These are phyloP conservation scores for Lasioglossum calceatum DNA, from an alignment of 2,888 invertebrate species.

Conservation along the genomic window DNA sequence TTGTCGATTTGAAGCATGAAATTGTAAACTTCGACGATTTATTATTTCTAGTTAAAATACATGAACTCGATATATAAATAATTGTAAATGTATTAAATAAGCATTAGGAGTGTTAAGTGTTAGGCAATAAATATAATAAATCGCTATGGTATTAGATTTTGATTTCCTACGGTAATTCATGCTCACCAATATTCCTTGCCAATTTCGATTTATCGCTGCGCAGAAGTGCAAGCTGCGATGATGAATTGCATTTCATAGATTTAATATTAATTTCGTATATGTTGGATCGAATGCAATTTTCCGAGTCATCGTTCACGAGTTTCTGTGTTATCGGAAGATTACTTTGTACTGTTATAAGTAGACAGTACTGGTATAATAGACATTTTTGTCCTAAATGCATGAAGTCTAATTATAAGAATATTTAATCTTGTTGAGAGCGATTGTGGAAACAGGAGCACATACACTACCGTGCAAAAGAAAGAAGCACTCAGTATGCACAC, in stretches of 20 bases:
- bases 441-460: not conserved
- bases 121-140: not conserved
- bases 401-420: too few species aligned
- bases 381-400: too few species aligned
- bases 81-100: not conserved
- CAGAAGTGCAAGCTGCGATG: not conserved
- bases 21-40: not conserved
- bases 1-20: not conserved
- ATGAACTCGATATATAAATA: not conserved
- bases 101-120: not conserved
- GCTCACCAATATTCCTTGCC: not conserved
- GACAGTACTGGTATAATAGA: too few species aligned
- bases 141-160: not conserved
- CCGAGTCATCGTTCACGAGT: not conserved
- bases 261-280: not conserved
- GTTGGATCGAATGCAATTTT: not conserved
- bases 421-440: too few species aligned
- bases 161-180: not conserved
- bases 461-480: too few species aligned
- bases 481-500: too few species aligned
- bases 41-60: not conserved
- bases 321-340: not conserved
- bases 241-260: not conserved
- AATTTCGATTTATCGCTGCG: not conserved
- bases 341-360: too few species aligned